Conservation (phyloP, 1,140 invertebrate genomes). For the Drosophila eugracilis region DNA sequence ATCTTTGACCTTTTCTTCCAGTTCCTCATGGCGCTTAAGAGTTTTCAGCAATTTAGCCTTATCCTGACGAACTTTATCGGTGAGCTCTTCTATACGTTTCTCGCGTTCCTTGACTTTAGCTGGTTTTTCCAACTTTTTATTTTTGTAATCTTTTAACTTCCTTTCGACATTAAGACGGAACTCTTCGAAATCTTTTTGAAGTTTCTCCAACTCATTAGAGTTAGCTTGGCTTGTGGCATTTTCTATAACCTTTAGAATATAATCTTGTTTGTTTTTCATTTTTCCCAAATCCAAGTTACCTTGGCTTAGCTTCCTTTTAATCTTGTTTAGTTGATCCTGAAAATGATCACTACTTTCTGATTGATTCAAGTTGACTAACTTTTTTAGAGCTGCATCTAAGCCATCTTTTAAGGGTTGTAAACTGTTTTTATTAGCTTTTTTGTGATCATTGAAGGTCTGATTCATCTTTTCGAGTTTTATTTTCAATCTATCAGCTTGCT, state of each 20-base stretch:
- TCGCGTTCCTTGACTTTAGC: not conserved
- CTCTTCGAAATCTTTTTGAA: not conserved
- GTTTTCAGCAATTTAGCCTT: conserved; percentile 8
- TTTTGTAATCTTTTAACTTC: not conserved
- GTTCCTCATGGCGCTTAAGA: not conserved
- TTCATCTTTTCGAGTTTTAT: not conserved
- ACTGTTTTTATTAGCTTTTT: not conserved
- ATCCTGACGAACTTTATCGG: not conserved
- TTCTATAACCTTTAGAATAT: not conserved
- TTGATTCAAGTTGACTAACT: not conserved
- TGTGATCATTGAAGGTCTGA: not conserved
- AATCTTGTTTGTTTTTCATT: not conserved
- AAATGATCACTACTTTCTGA: not conserved
- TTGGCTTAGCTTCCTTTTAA: not conserved
- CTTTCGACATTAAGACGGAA: not conserved
- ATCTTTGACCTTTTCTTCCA: conserved; percentile 21
- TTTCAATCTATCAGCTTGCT: not conserved
- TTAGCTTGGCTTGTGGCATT: not conserved
- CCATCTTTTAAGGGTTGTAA: not conserved
- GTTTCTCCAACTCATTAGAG: not conserved
- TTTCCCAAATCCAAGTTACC: not conserved
- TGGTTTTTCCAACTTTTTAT: not conserved
- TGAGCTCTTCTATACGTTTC: conserved; percentile 4
- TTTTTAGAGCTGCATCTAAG: not conserved
- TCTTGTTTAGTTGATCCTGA: not conserved